These are phyloP conservation scores for Thalassophryne amazonica DNA, from an alignment of 2,797 vertebrate species.

Conservation along the genomic window DNA sequence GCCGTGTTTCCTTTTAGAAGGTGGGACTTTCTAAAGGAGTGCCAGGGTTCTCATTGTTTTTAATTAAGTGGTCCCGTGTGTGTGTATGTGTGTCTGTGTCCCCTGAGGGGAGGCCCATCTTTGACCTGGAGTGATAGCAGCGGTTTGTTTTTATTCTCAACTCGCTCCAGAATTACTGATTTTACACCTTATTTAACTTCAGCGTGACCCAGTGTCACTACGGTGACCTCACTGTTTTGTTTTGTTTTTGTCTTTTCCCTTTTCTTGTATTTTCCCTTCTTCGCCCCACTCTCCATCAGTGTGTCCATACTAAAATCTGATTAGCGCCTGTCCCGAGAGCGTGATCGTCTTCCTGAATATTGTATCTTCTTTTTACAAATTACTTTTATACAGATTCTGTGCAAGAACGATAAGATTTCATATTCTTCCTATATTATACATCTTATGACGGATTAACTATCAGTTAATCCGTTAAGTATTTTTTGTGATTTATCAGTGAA, in stretches of 20 bases:
- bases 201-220: conserved; percentile 39
- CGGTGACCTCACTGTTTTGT: conserved; percentile 42
- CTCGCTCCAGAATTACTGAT: conserved; percentile 48
- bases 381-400: too few species aligned
- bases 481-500: too few species aligned
- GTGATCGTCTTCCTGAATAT: too few species aligned
- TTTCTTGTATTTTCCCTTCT: too few species aligned
- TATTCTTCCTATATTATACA: too few species aligned
- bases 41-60: conserved; percentile 59
- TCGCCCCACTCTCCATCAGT: too few species aligned
- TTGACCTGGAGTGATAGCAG: conserved; percentile 59
- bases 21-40: conserved; percentile 62
- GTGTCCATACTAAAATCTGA: too few species aligned
- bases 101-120: conserved; percentile 55
- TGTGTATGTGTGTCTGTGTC: conserved; percentile 32
- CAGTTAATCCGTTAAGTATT: too few species aligned
- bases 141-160: conserved; percentile 73
- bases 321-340: too few species aligned
- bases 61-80: conserved; percentile 55
- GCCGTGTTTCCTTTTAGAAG: conserved; percentile 60
- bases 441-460: too few species aligned
- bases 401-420: too few species aligned
- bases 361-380: too few species aligned
- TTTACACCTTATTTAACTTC: conserved; percentile 67
- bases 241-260: background rate